Evolutionary conservation across 1,140 invertebrate species (phyloP).

Genomic region (Amphibalanus amphitrite): DNA sequence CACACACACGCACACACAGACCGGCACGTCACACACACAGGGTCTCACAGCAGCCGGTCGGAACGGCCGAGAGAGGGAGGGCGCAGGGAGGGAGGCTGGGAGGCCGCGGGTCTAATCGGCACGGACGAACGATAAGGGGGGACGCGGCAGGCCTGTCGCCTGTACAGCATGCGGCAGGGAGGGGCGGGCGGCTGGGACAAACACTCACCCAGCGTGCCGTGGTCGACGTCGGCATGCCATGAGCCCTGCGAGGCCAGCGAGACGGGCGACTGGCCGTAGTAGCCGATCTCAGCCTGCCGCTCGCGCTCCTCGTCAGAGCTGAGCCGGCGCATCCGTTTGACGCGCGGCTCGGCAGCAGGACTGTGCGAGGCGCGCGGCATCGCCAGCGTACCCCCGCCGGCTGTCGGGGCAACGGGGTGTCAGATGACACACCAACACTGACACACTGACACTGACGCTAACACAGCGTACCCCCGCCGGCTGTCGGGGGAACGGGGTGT

Average conservation of each 20-base stretch:
- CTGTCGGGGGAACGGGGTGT: too few relatives aligned
- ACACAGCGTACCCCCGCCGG: constrained; percentile 15
- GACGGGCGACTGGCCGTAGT: constrained; percentile 39
- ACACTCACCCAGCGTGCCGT: constrained; percentile 25
- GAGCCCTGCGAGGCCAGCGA: constrained; percentile 33
- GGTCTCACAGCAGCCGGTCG: neutral
- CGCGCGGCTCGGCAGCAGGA: constrained; percentile 30
- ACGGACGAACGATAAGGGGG: too few relatives aligned
- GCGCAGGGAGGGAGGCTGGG: too few relatives aligned
- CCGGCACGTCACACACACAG: neutral
- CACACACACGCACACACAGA: neutral
- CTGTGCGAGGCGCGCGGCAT: constrained; percentile 30
- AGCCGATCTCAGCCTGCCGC: constrained; percentile 30
- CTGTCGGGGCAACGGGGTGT: too few relatives aligned
- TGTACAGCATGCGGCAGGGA: neutral
- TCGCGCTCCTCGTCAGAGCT: constrained; percentile 23
- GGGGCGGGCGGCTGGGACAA: too few relatives aligned
- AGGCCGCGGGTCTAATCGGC: too few relatives aligned
- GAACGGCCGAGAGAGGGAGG: neutral
- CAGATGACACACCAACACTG: too few relatives aligned
- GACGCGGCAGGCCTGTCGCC: neutral
- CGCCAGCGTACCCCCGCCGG: constrained; percentile 17
- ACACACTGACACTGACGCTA: too few relatives aligned
- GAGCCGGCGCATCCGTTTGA: constrained; percentile 37
- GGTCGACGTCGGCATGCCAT: constrained; percentile 41